A percentile compares a stretch with the other conserved stretches of the same genome.
These are phyloP conservation scores for Sebastes minor DNA, from an alignment of 2,797 vertebrate genomes.

Conservation along the genomic window DNA sequence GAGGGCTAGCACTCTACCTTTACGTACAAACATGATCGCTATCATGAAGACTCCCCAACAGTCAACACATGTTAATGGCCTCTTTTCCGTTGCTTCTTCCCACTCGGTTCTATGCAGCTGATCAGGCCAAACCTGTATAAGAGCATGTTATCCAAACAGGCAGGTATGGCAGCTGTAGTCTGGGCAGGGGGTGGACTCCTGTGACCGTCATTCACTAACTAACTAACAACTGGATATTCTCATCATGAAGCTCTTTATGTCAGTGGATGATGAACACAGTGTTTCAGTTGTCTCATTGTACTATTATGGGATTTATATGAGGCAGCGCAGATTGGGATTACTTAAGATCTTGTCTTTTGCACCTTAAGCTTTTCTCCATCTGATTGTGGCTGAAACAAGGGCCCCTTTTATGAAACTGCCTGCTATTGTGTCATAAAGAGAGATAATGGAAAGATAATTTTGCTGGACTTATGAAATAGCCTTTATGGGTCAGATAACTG, in stretches of 20 bases:
- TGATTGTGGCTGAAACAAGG: slow-evolving; percentile 50
- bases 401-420: slow-evolving; percentile 48
- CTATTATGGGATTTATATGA: slow-evolving; percentile 3
- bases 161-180: slow-evolving; percentile 40
- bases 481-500: slow-evolving; percentile 4
- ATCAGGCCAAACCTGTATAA: slow-evolving; percentile 78
- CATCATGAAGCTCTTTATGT: neutral
- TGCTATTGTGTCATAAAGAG: slow-evolving; percentile 58
- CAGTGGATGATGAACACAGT: neutral
- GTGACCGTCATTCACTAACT: neutral
- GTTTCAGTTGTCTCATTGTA: neutral
- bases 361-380: slow-evolving; percentile 66
- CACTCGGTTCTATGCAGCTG: slow-evolving; percentile 6
- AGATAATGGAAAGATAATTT: slow-evolving; percentile 60
- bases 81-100: slow-evolving; percentile 27
- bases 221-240: neutral
- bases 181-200: slow-evolving; percentile 18
- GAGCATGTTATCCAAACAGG: slow-evolving; percentile 41
- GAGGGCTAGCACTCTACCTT: neutral
- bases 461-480: slow-evolving; percentile 29
- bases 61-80: neutral
- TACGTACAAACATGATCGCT: neutral
- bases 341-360: slow-evolving; percentile 58
- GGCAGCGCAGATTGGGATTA: slow-evolving; percentile 11
- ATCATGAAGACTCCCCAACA: neutral